Evolutionary conservation across 2,888 invertebrate genomes (phyloP), one percentile per base, ranked within the genome.

Genomic region (Trichacis sp.): DNA sequence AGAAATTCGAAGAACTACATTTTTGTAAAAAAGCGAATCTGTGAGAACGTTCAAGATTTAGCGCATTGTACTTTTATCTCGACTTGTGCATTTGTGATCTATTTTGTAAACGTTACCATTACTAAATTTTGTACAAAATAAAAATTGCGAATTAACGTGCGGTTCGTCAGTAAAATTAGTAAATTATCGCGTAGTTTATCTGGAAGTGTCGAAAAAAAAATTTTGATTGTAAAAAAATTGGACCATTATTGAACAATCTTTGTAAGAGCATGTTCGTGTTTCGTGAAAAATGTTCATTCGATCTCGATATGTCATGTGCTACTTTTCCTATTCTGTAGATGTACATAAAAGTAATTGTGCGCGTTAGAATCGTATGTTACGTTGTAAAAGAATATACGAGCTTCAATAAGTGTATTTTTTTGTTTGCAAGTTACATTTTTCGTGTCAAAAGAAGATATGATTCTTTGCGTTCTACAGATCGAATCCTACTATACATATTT

Each of bases 401-500:
- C n/a, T n/a, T n/a, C n/a, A n/a, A n/a, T n/a, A n/a, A n/a, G n/a
- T n/a, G n/a, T n/a, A n/a, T n/a, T n/a, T n/a, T n/a, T n/a, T n/a
- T n/a, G n/a, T n/a, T n/a, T n/a, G n/a, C n/a, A n/a, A n/a, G n/a
- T n/a, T n/a, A n/a, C n/a, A n/a, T n/a, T n/a, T n/a, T n/a, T n/a
- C n/a, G n/a, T n/a, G n/a, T n/a, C n/a, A n/a, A n/a, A n/a, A n/a
- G n/a, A n/a, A n/a, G n/a, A n/a, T n/a, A n/a, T n/a, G n/a, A n/a
- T n/a, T n/a, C n/a, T n/a, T n/a, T n/a, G n/a, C n/a, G n/a, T n/a
- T n/a, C n/a, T n/a, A 66, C 66, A 62, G 58, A 40, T 18, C 61
- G 61, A 62, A 61, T 66, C 66, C 66, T 66, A 66, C 55, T 58
- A n/a, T n/a, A n/a, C n/a, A 58, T 51, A 61, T 66, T 65, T 40